Evolutionary conservation across 2,888 invertebrate species (phyloP).

Genomic region (Diaphora mendica): DNA sequence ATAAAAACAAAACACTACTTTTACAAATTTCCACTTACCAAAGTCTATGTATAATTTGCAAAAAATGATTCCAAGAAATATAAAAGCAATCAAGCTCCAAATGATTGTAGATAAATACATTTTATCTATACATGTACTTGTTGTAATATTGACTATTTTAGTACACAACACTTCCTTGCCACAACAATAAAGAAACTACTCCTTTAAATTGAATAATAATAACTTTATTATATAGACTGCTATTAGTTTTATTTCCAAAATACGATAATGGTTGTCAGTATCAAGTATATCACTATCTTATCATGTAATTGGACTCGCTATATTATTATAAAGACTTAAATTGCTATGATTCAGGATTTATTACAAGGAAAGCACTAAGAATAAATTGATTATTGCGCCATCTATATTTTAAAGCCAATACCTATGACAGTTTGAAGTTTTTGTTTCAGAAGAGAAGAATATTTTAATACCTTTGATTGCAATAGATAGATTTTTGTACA

Average conservation of each 20-base stretch:
- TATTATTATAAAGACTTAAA: not conserved
- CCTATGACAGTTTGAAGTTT: not conserved
- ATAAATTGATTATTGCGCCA: slow-evolving; percentile 1
- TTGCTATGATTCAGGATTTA: not conserved
- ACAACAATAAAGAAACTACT: not conserved
- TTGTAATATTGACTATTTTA: not conserved
- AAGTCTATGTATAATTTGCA: not conserved
- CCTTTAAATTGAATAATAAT: not conserved
- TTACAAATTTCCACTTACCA: not conserved
- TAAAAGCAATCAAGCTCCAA: not conserved
- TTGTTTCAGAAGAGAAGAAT: not conserved
- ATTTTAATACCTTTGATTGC: not conserved
- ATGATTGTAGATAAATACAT: not conserved
- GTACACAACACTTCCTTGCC: not conserved
- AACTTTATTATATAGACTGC: not conserved
- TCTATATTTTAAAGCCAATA: not conserved
- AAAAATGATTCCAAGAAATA: not conserved
- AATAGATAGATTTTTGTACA: not conserved
- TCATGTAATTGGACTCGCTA: not conserved
- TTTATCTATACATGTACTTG: not conserved
- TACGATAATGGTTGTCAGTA: not conserved
- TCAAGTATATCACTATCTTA: not conserved
- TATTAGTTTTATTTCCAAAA: not conserved
- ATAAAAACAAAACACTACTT: not conserved
- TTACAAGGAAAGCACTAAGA: not conserved